phyloP scores from a whole-genome alignment of 2,888 invertebrate species.

The Drosophila borealis region DNA sequence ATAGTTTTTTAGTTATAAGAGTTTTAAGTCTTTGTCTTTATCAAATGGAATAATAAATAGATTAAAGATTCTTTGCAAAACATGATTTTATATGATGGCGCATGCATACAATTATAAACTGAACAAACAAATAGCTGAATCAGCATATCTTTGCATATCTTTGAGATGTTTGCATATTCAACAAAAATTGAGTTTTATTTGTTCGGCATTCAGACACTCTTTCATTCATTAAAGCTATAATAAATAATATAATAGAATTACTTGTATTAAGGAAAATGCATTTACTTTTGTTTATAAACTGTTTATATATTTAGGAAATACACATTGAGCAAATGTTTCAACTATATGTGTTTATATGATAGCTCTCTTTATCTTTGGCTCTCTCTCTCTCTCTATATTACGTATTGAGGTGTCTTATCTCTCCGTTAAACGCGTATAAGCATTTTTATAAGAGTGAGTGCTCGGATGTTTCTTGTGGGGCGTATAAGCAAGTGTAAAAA shows the following conservation, averaged over 20 bases:
- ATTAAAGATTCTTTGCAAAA: not conserved
- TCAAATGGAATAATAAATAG: slow-evolving; percentile 1
- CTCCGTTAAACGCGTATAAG: not conserved
- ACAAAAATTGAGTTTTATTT: not conserved
- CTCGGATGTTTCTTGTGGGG: not conserved
- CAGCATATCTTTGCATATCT: not conserved
- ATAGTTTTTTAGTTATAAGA: not conserved
- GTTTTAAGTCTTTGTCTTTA: not conserved
- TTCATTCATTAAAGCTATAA: not conserved
- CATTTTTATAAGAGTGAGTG: slow-evolving; percentile 2
- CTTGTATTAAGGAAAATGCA: not conserved
- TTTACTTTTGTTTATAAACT: not conserved
- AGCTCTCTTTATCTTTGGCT: not conserved
- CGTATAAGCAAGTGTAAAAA: not conserved
- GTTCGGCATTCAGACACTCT: not conserved
- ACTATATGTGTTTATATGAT: not conserved
- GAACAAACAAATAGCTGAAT: not conserved
- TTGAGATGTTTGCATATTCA: not conserved
- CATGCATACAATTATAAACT: not conserved
- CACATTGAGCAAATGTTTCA: not conserved
- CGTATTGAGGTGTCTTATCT: not conserved
- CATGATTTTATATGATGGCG: not conserved
- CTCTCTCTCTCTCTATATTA: not conserved
- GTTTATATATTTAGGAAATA: slow-evolving; percentile 1
- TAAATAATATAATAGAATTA: not conserved